A percentile compares a stretch with the other conserved stretches of the same genome.
Evolutionary conservation across 1,140 invertebrate genomes (phyloP).

Genomic region (Diuraphis noxia): DNA sequence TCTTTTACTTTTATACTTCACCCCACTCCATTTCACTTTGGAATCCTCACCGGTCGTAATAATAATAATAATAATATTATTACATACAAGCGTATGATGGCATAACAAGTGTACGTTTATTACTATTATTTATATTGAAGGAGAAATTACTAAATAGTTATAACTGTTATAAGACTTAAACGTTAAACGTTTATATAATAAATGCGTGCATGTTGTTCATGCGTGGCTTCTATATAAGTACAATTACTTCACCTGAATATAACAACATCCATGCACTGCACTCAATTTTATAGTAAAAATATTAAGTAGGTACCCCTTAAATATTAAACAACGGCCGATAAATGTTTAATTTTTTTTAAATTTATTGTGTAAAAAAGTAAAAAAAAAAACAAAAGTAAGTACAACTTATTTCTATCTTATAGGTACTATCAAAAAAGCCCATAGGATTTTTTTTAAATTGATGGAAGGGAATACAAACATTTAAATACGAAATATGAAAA

Average conservation of each 20-base stretch:
- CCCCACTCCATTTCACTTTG: not conserved
- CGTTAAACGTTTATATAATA: not conserved
- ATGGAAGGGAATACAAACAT: not conserved
- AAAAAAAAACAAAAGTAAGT: not conserved
- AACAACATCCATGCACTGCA: not conserved
- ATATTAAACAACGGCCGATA: not conserved
- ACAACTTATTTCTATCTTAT: not conserved
- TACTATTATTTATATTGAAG: not conserved
- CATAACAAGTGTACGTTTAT: constrained; percentile 11
- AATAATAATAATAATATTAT: constrained; percentile 8
- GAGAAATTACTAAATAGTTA: not conserved
- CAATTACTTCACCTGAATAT: not conserved
- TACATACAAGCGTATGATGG: constrained; percentile 18
- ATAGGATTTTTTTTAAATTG: not conserved
- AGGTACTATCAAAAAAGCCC: not conserved
- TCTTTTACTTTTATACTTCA: not conserved
- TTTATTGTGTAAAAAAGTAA: not conserved
- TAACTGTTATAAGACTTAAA: not conserved
- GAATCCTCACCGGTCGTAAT: not conserved
- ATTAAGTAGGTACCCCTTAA: not conserved
- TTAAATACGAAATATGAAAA: not conserved
- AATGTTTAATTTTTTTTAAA: not conserved
- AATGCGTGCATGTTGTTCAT: not conserved
- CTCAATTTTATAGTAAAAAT: not conserved
- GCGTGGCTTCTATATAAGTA: not conserved